Conservation (phyloP, 1,140 invertebrate species). For the Tyrophagus putrescentiae region DNA sequence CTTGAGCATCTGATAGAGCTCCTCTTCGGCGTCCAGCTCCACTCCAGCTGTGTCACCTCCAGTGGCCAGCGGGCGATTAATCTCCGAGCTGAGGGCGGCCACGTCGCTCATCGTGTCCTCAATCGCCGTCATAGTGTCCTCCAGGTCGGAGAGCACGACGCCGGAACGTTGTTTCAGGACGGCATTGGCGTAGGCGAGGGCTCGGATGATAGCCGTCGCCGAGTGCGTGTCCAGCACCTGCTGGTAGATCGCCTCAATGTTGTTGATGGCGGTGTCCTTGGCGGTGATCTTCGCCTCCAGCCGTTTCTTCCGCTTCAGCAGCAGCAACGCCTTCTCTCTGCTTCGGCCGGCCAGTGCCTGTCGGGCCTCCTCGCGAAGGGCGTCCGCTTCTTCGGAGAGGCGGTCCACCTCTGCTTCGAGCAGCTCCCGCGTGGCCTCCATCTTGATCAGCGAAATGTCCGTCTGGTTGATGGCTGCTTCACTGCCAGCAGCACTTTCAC, state of each 20-base stretch:
- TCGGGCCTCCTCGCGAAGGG: not conserved
- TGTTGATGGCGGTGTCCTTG: slow-evolving; percentile 20
- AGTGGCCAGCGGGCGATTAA: not conserved
- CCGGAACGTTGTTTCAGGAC: slow-evolving; percentile 12
- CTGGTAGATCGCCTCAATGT: slow-evolving; percentile 4
- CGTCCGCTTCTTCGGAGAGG: slow-evolving; percentile 7
- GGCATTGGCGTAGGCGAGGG: slow-evolving; percentile 9
- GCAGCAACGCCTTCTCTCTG: slow-evolving; percentile 11
- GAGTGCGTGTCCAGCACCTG: slow-evolving; percentile 20
- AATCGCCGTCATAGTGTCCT: slow-evolving; percentile 1
- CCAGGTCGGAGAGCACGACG: slow-evolving; percentile 6
- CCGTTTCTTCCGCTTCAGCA: slow-evolving; percentile 21
- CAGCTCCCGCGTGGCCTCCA: slow-evolving; percentile 16
- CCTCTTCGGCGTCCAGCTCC: slow-evolving; percentile 7
- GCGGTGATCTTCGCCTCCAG: slow-evolving; percentile 3
- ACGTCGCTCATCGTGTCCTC: slow-evolving; percentile 16
- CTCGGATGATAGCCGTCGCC: slow-evolving; percentile 1
- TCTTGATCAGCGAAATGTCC: slow-evolving; percentile 9
- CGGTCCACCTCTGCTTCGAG: slow-evolving; percentile 14
- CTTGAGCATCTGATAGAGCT: slow-evolving; percentile 5
- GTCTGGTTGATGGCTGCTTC: slow-evolving; percentile 5
- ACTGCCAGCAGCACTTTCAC: no score
- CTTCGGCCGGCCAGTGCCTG: not conserved
- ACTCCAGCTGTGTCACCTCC: not conserved
- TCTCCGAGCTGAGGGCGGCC: not conserved